These are phyloP conservation scores for Pandemis cinnamomeana DNA, from an alignment of 2,888 invertebrate species.

Conservation along the genomic window DNA sequence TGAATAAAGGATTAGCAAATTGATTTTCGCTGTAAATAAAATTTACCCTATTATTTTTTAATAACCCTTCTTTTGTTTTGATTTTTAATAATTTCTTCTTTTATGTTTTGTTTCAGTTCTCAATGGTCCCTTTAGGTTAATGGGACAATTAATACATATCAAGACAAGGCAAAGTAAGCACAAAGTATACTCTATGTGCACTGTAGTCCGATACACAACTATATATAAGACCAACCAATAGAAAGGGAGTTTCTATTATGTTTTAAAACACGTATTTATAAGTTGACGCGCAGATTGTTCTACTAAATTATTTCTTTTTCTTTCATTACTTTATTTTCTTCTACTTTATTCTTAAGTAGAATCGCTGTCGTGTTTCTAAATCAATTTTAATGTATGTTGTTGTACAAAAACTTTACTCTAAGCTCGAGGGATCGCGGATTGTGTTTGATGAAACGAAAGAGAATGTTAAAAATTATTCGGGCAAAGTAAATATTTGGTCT, in stretches of 20 bases:
- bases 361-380: conserved; percentile 2
- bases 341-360: not conserved
- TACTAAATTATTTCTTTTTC: not conserved
- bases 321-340: not conserved
- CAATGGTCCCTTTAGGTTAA: conserved; percentile 69
- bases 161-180: conserved; percentile 27
- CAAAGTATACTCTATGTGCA: conserved; percentile 29
- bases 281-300: conserved; percentile 27
- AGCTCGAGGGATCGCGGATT: not conserved
- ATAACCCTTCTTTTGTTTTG: conserved; percentile 44
- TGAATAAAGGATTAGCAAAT: no score
- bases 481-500: not conserved
- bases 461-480: not conserved
- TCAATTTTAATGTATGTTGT: not conserved
- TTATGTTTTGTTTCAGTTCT: conserved; percentile 77
- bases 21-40: not conserved
- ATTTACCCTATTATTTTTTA: conserved; percentile 34
- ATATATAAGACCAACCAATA: not conserved
- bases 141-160: conserved; percentile 51
- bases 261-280: conserved; percentile 3
- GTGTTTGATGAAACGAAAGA: not conserved
- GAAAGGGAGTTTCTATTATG: conserved; percentile 9
- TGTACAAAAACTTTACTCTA: not conserved
- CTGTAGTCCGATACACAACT: conserved; percentile 17
- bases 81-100: conserved; percentile 40